Conservation (phyloP, 2,888 invertebrate species). For the Esperia sulphurella region DNA sequence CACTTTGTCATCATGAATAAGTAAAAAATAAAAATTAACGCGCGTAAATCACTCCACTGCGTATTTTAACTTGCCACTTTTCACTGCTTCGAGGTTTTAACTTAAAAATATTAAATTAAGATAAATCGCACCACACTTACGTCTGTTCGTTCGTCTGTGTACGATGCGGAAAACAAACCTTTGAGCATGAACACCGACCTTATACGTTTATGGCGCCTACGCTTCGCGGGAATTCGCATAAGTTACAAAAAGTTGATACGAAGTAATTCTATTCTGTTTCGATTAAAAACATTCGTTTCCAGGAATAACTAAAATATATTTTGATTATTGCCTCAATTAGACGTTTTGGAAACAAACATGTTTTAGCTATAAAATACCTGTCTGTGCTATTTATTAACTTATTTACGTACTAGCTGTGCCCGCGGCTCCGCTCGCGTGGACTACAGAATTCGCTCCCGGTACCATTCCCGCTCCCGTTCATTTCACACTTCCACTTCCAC, state of each 20-base stretch:
- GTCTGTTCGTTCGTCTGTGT: slow-evolving; percentile 53
- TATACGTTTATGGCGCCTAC: slow-evolving; percentile 63
- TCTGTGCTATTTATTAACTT: too few species aligned
- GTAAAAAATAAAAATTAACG: neutral
- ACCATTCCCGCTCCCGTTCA: too few species aligned
- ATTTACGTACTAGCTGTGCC: too few species aligned
- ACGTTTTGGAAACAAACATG: neutral
- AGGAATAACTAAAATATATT: too few species aligned
- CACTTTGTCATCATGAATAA: neutral
- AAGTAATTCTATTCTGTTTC: too few species aligned
- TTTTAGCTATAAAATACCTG: neutral
- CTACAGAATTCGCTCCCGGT: too few species aligned
- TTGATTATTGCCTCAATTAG: too few species aligned
- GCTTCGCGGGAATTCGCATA: slow-evolving; percentile 26
- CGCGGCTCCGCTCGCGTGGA: too few species aligned
- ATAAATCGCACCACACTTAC: slow-evolving; percentile 41
- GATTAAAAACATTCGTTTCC: neutral
- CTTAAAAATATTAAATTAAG: neutral
- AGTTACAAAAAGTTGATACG: too few species aligned
- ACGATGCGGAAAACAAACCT: slow-evolving; percentile 55
- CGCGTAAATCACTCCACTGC: neutral
- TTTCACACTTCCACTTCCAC: too few species aligned
- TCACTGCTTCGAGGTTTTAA: neutral
- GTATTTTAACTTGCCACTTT: neutral
- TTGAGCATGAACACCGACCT: slow-evolving; percentile 39